Evolutionary conservation across 2,113 vertebrate species (phyloP), one percentile per base, ranked within the genome.

Genomic region (Chrysochloris asiatica): DNA sequence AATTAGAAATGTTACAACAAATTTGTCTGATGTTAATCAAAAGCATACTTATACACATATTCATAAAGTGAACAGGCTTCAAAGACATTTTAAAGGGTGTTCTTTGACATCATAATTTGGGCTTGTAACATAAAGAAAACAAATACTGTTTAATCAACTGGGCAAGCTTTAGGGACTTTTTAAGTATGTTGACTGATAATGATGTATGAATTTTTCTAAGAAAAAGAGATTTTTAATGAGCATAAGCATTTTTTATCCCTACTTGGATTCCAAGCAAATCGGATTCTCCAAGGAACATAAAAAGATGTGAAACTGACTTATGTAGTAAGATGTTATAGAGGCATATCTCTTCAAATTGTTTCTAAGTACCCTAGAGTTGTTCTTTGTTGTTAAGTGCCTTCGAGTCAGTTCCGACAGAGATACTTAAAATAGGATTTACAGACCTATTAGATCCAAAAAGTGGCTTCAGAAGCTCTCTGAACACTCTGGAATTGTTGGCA

Each of bases 1-100:
- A 96, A 95, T 96, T 96, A 96, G 93, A 95, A 96, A 96, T 87
- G 94, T 87, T 96, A 95, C 59, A 95, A 93, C 90, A 92, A 94
- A 95, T 90, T 92, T 95, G 88, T 95, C 82, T 95, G 88, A 95
- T 93, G 92, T 95, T 95, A 97, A 97, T 94, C 81, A 93, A 95
- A 96, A 96, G 94, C 95, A 95, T 94, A 96, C 92, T 92, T 86
- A 84, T 47, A 69, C 9, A 88, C 72, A 94, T 63, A 88, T 94
- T 93, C 90, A 96, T 95, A 96, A 88, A 94, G 86, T 82, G 76
- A 89, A 92, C 61, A 82, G 30, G 45, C 73, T 93, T 83, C 95
- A 95, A 94, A 96, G 86, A 78, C 81, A 90, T 71, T 92, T 89
- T 92, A 92, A 94, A 92, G 71, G 54, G 92, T 69, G 47, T 83